A percentile compares a stretch with the other conserved stretches of the same genome.
Evolutionary conservation across 2,113 vertebrate species (phyloP).

Genomic region (Amia ocellicauda): DNA sequence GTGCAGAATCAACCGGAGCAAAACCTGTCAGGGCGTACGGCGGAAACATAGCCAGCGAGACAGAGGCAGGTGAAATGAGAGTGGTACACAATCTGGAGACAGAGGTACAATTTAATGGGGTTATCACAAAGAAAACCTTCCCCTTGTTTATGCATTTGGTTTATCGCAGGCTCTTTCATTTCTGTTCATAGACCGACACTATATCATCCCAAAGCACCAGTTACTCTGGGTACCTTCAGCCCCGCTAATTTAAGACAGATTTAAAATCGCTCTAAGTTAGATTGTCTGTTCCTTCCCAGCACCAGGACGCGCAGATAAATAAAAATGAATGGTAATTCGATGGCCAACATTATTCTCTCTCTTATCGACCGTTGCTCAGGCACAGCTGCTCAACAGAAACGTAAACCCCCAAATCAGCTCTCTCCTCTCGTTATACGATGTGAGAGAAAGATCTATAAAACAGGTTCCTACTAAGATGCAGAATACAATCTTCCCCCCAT

Average conservation of each 20-base stretch:
- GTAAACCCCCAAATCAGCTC: conserved; percentile 2
- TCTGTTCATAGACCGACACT: background rate
- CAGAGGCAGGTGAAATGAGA: background rate
- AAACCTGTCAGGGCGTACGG: background rate
- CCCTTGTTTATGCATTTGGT: background rate
- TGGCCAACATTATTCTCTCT: background rate
- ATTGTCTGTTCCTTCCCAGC: background rate
- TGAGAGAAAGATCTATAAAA: background rate
- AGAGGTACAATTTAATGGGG: background rate
- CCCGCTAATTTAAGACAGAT: background rate
- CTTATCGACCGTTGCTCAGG: background rate
- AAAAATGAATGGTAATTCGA: background rate
- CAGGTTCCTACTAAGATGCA: background rate
- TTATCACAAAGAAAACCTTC: background rate
- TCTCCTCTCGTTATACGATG: background rate
- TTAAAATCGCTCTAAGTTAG: background rate
- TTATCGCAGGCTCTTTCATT: background rate
- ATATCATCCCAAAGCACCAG: background rate
- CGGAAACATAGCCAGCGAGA: background rate
- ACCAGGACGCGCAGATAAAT: background rate
- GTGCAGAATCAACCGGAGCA: too few relatives aligned
- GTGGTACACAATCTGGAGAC: background rate
- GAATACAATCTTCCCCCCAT: background rate
- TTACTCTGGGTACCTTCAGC: background rate
- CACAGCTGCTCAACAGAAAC: background rate